phyloP scores from a whole-genome alignment of 35 echinoderm and acorn worm genomes.

The Chiridota heheva region DNA sequence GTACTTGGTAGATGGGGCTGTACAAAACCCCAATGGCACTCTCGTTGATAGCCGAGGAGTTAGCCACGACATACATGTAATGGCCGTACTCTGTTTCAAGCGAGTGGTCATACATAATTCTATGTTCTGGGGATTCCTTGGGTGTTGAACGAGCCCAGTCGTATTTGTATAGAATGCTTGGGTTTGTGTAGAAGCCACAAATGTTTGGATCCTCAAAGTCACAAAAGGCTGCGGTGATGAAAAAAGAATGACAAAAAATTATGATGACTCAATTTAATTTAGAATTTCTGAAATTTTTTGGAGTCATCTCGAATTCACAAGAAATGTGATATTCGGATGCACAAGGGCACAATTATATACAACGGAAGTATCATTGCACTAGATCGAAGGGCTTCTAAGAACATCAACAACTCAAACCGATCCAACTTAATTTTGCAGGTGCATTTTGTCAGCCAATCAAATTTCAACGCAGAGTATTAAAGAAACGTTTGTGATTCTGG shows the following conservation, averaged over 20 bases:
- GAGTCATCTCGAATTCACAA: no score
- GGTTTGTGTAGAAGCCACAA: conserved; percentile 17
- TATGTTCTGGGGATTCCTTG: conserved; percentile 1
- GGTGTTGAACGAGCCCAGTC: background rate
- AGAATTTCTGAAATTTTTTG: no score
- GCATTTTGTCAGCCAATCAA: no score
- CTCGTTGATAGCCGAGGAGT: background rate
- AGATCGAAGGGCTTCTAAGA: no score
- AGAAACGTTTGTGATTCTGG: no score
- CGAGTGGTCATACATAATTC: conserved; percentile 7
- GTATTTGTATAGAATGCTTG: background rate
- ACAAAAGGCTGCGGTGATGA: conserved; percentile 7
- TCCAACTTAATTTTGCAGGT: no score
- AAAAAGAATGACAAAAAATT: background rate
- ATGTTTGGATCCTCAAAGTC: conserved; percentile 23
- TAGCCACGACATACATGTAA: conserved; percentile 3
- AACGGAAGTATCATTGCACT: no score
- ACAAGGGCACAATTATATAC: no score
- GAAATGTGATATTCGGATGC: no score
- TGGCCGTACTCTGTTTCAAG: conserved; percentile 7
- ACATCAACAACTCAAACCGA: no score
- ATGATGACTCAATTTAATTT: background rate
- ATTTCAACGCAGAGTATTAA: no score
- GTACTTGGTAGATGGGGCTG: background rate
- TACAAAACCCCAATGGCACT: conserved; percentile 4